phyloP scores from a whole-genome alignment of 2,888 invertebrate species.

The Lasioglossum villosulum region DNA sequence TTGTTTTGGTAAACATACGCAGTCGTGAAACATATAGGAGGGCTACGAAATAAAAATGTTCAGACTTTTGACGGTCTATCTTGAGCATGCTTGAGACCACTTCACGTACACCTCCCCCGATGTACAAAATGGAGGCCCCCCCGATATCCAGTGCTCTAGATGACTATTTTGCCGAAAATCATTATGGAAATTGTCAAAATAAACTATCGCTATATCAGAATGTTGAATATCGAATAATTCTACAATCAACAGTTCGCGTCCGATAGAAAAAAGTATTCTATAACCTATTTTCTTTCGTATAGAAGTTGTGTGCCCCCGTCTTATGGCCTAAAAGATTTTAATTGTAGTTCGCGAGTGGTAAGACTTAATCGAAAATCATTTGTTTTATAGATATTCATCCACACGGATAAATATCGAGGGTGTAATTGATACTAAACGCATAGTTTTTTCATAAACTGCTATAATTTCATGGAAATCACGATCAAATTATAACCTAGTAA shows the following conservation, averaged over 20 bases:
- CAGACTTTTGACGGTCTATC: conserved; percentile 80
- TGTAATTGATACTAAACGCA: conserved; percentile 17
- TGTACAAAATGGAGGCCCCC: conserved; percentile 85
- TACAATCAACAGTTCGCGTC: conserved; percentile 41
- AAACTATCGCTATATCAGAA: conserved; percentile 48
- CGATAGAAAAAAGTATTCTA: conserved; percentile 67
- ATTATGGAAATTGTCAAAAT: conserved; percentile 62
- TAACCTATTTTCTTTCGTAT: conserved; percentile 78
- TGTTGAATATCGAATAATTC: conserved; percentile 53
- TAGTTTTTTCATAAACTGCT: conserved; percentile 40
- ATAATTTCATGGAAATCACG: conserved; percentile 64
- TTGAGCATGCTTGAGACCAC: conserved; percentile 83
- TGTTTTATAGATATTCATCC: conserved; percentile 27
- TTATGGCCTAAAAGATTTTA: conserved; percentile 76
- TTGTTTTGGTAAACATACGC: conserved; percentile 52
- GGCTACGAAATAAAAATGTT: conserved; percentile 65
- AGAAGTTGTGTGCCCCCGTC: conserved; percentile 75
- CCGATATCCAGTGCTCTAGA: conserved; percentile 80
- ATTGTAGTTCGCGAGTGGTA: conserved; percentile 76
- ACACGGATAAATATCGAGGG: conserved; percentile 34
- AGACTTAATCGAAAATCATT: conserved; percentile 62
- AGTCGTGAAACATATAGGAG: conserved; percentile 25
- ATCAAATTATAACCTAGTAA: conserved; percentile 78
- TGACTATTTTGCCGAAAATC: conserved; percentile 77
- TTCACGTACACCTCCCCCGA: conserved; percentile 84